A percentile compares a stretch with the other conserved stretches of the same genome.
Conservation (phyloP, 2,888 invertebrate genomes). For the Liopterus haemorrhoidalis region DNA sequence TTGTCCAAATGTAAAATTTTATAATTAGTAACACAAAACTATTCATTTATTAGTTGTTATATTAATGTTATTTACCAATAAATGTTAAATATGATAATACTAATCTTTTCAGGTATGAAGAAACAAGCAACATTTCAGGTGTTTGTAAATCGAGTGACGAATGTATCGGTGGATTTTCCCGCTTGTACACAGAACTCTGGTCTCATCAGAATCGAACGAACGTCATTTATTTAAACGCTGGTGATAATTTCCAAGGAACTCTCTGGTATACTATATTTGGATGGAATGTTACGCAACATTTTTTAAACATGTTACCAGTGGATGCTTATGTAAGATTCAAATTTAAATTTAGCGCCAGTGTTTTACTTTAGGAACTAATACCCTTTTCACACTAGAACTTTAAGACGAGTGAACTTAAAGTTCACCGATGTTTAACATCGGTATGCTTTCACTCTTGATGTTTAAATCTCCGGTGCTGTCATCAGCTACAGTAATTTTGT, state of each 20-base stretch:
- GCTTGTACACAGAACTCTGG: constrained; percentile 51
- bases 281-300: constrained; percentile 67
- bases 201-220: constrained; percentile 51
- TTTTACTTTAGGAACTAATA: too few species aligned
- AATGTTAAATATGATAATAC: background rate
- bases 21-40: too few species aligned
- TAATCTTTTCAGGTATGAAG: constrained; percentile 44
- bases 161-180: constrained; percentile 66
- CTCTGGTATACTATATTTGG: constrained; percentile 74
- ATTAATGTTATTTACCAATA: background rate
- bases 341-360: too few species aligned
- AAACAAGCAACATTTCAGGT: constrained; percentile 53
- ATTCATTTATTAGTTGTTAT: background rate
- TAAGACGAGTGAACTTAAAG: too few species aligned
- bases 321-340: constrained; percentile 68
- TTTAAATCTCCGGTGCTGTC: too few species aligned
- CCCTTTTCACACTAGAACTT: too few species aligned
- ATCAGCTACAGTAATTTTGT: too few species aligned
- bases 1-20: too few species aligned
- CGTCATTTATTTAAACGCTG: constrained; percentile 69
- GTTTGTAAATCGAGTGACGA: constrained; percentile 50
- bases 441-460: too few species aligned
- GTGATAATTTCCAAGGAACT: constrained; percentile 80
- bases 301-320: constrained; percentile 68
- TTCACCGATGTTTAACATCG: too few species aligned